A percentile compares a stretch with the other conserved stretches of the same genome.
Conservation (phyloP, 2,113 vertebrate species). For the Aythya baeri region DNA sequence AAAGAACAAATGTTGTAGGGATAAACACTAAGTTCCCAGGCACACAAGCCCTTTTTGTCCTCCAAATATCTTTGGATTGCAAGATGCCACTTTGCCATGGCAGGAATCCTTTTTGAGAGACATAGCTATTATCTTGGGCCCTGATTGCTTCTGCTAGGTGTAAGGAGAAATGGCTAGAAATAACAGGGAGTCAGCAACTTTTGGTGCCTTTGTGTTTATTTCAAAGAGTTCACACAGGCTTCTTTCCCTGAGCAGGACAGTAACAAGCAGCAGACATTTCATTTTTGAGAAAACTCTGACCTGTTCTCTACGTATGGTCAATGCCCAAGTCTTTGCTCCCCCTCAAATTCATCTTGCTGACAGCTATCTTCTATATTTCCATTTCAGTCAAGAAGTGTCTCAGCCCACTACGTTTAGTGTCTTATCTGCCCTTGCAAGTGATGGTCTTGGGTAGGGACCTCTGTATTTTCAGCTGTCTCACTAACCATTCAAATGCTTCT, state of each 20-base stretch:
- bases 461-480: neutral
- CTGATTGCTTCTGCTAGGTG: neutral
- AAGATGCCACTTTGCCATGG: neutral
- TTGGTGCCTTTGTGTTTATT: neutral
- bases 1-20: neutral
- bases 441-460: neutral
- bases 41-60: neutral
- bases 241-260: neutral
- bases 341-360: neutral
- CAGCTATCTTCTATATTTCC: neutral
- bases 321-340: neutral
- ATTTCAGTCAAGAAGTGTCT: neutral
- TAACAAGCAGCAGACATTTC: neutral
- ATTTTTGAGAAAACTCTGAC: neutral
- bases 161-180: neutral
- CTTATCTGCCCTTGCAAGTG: neutral
- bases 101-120: neutral
- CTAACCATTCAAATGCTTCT: neutral
- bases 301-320: neutral
- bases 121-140: neutral
- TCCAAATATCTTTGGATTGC: neutral
- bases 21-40: neutral
- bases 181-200: neutral
- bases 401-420: neutral
- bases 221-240: neutral